Conservation (phyloP, 1,140 invertebrate genomes). For the Tetragonula clypearis region DNA sequence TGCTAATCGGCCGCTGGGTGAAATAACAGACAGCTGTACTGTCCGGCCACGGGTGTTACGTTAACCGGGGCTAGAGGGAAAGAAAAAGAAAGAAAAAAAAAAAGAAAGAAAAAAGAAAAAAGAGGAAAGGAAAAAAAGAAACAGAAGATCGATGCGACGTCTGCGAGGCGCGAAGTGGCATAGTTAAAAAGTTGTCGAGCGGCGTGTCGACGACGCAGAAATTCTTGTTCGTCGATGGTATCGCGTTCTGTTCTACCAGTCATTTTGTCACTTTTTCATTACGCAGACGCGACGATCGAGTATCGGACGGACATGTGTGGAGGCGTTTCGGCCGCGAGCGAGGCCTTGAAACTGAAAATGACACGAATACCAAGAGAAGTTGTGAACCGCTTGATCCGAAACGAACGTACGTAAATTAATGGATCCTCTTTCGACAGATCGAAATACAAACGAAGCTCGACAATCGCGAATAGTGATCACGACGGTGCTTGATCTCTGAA, state of each 20-base stretch:
- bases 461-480: background rate
- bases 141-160: constrained; percentile 42
- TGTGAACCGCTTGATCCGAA: background rate
- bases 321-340: constrained; percentile 7
- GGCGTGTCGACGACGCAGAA: constrained; percentile 26
- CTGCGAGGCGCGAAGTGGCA: constrained; percentile 35
- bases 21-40: constrained; percentile 50
- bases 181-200: constrained; percentile 43
- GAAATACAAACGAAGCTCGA: background rate
- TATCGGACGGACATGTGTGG: background rate
- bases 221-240: constrained; percentile 39
- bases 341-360: background rate
- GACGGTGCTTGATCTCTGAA: background rate
- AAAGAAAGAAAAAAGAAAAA: background rate
- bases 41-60: constrained; percentile 15
- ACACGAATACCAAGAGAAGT: constrained; percentile 11
- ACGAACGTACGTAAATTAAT: background rate
- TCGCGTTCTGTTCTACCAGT: constrained; percentile 45
- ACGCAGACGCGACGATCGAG: background rate
- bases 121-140: background rate
- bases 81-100: background rate
- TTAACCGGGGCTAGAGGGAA: constrained; percentile 5
- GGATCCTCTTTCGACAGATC: background rate
- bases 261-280: constrained; percentile 40
- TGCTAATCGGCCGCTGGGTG: constrained; percentile 50